phyloP scores from a whole-genome alignment of 1,140 invertebrate species.

The Trypoxylus dichotomus region DNA sequence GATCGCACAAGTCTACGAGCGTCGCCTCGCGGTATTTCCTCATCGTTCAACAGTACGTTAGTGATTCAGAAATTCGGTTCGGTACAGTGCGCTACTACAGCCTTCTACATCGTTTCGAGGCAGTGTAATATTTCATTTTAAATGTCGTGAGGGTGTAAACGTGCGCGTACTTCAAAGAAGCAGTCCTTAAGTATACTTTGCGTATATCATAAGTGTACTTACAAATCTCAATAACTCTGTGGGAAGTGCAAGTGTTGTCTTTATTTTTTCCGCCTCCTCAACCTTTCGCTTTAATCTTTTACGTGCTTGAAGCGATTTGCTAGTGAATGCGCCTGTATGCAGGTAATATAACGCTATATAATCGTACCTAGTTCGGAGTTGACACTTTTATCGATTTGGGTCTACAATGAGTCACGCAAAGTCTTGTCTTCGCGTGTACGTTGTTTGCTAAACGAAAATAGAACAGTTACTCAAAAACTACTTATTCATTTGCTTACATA shows the following conservation, averaged over 20 bases:
- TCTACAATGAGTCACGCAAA: not conserved
- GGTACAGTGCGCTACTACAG: not conserved
- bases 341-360: not conserved
- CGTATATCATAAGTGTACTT: constrained; percentile 18
- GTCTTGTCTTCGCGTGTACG: not conserved
- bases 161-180: not conserved
- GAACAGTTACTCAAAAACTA: constrained; percentile 12
- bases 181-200: constrained; percentile 1
- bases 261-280: too few species aligned
- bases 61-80: not conserved
- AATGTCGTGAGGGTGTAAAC: not conserved
- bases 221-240: not conserved
- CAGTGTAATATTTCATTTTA: not conserved
- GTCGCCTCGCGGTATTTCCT: not conserved
- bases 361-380: not conserved
- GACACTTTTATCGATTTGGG: constrained; percentile 16
- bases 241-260: not conserved
- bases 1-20: not conserved
- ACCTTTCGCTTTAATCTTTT: not conserved
- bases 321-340: constrained; percentile 8
- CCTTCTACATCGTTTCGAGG: not conserved
- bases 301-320: not conserved
- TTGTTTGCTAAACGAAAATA: not conserved
- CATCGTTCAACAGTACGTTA: not conserved
- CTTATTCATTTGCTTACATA: not conserved